Evolutionary conservation across 1,140 invertebrate genomes (phyloP), one percentile per base, ranked within the genome.

Genomic region (Oryzaephilus surinamensis): DNA sequence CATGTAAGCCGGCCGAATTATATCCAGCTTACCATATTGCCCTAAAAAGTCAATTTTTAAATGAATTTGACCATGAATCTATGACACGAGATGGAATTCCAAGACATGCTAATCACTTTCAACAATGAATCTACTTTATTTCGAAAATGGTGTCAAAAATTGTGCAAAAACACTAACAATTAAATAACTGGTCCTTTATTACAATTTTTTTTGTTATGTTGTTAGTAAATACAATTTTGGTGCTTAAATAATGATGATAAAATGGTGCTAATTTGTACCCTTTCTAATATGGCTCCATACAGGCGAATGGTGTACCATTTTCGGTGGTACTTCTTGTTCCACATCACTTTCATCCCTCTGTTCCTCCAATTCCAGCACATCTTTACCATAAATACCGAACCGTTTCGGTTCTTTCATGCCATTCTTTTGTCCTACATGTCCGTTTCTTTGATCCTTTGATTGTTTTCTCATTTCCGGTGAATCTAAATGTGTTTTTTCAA

Each of bases 381-480:
- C 46, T 31, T 46, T 50, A 8, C 45, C 40, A 29, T 41, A 38
- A 38, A 38, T 38, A 38, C 30, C 36, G 8, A 38, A 38, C 11
- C 16, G 15, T 30, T 38, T 38, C 2, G 23, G 30, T 7, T 40
- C 47, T 56, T 50, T 20, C 35, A 3, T 24, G 24, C 24, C 37
- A 46, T 31, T 38, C 26, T 49, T 47, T 12, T 47, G 42, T 16
- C 23, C 33, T 8, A 33, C 23, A 16, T 43, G 36, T 4, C 36
- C 36, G 19, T 40, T 34, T 34, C 14, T 38, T 40, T 26, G 32
- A 18, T 32, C 18, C 27, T 36, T 10, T 37, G 18, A 38, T 38
- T 24, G 4, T 24, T 24, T n/a, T 24, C 8, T 4, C 11, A 40
- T 68, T 65, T 67, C 64, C 26, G 67, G 63, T 64, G n/a, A 62